Percentiles rank a stretch among this genome's conserved stretches.
Evolutionary conservation across 2,888 invertebrate genomes (phyloP).

Genomic region (Serripes groenlandicus): DNA sequence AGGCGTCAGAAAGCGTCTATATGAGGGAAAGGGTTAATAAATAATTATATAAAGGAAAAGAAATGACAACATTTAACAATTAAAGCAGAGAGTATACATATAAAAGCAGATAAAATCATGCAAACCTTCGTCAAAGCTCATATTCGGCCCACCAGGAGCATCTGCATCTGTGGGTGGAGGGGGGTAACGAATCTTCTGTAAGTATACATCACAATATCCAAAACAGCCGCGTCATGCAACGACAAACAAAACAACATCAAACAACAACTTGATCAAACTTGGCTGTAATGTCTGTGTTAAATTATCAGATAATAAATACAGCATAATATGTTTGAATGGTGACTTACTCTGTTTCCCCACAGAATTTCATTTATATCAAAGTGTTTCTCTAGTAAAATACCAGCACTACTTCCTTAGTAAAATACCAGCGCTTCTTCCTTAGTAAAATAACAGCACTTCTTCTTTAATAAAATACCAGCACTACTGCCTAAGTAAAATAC

Average conservation of each 20-base stretch:
- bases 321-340: background rate
- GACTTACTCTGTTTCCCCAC: too few species aligned
- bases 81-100: background rate
- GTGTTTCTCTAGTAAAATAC: too few species aligned
- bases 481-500: too few species aligned
- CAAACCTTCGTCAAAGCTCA: constrained; percentile 73
- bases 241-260: constrained; percentile 11
- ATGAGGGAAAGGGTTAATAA: too few species aligned
- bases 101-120: constrained; percentile 51
- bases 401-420: too few species aligned
- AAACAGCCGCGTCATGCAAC: background rate
- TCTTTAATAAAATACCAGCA: too few species aligned
- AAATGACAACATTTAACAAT: background rate
- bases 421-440: too few species aligned
- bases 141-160: constrained; percentile 35
- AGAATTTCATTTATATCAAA: too few species aligned
- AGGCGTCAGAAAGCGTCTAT: too few species aligned
- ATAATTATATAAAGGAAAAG: background rate
- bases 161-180: constrained; percentile 61
- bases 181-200: constrained; percentile 67
- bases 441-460: too few species aligned
- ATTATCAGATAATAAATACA: background rate
- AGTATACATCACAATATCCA: constrained; percentile 33
- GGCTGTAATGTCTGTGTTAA: too few species aligned
- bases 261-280: too few species aligned